Evolutionary conservation across 2,113 vertebrate species (phyloP).

Genomic region (Addax nasomaculatus): DNA sequence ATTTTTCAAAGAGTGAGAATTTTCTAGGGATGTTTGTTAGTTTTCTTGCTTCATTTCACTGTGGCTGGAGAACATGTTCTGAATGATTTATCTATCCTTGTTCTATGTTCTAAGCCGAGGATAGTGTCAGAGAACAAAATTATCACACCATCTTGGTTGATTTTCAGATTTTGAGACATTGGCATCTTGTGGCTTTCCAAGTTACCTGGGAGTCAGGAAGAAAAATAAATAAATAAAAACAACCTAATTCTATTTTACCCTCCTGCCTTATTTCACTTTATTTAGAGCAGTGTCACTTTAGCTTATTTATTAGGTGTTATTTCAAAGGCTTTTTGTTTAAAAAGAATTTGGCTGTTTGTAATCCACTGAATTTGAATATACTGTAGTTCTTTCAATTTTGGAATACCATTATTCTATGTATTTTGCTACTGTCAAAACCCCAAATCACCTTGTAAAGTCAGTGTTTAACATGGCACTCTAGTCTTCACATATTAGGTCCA

Average conservation of each 20-base stretch:
- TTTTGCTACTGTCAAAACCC: not conserved
- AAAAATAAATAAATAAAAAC: not conserved
- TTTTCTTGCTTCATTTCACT: constrained; percentile 2
- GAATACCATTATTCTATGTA: not conserved
- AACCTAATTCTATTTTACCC: not conserved
- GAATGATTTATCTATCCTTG: not conserved
- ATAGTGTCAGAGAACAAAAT: not conserved
- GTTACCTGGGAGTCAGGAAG: not conserved
- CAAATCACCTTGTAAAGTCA: not conserved
- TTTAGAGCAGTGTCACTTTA: not conserved
- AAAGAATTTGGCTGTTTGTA: not conserved
- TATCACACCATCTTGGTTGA: not conserved
- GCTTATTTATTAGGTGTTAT: not conserved
- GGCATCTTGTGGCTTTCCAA: not conserved
- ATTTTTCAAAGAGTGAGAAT: not conserved
- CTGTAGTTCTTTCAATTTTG: not conserved
- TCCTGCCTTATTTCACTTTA: not conserved
- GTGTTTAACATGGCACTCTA: not conserved
- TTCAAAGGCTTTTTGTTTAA: not conserved
- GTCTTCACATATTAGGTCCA: not conserved
- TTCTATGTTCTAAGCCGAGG: not conserved
- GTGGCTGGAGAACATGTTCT: not conserved
- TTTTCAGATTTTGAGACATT: not conserved
- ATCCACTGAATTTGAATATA: not conserved
- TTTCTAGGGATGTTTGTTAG: not conserved